Evolutionary conservation across 2,888 invertebrate genomes (phyloP).

Genomic region (Sepiola atlantica): DNA sequence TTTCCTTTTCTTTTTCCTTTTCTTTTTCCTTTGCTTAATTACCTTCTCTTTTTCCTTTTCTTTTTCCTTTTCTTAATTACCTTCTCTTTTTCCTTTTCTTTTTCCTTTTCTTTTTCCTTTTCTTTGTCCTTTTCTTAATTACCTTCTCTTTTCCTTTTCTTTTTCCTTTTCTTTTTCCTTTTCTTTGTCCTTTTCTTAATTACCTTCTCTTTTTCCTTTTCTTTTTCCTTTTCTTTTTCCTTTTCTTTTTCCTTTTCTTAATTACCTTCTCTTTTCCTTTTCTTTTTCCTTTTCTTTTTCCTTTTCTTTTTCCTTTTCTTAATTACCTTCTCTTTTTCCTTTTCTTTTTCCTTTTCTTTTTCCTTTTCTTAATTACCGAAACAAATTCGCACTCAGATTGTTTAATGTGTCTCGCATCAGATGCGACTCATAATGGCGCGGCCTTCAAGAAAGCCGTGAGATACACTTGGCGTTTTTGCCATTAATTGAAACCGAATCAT

Average conservation of each 20-base stretch:
- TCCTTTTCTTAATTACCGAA: neutral
- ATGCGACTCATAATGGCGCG: neutral
- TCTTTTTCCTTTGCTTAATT: too few relatives aligned
- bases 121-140: neutral
- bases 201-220: too few relatives aligned
- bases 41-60: neutral
- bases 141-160: too few relatives aligned
- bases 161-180: neutral
- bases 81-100: too few relatives aligned
- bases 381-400: neutral
- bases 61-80: neutral
- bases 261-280: too few relatives aligned
- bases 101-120: neutral
- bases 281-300: too few relatives aligned
- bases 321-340: neutral
- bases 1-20: neutral
- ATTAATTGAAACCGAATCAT: neutral
- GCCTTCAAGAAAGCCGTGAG: neutral
- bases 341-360: neutral
- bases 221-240: neutral
- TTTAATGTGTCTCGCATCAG: neutral
- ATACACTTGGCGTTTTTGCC: neutral
- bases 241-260: neutral
- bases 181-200: neutral
- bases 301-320: neutral